Conservation (phyloP, 2,888 invertebrate species). For the Phengaris alcon region DNA sequence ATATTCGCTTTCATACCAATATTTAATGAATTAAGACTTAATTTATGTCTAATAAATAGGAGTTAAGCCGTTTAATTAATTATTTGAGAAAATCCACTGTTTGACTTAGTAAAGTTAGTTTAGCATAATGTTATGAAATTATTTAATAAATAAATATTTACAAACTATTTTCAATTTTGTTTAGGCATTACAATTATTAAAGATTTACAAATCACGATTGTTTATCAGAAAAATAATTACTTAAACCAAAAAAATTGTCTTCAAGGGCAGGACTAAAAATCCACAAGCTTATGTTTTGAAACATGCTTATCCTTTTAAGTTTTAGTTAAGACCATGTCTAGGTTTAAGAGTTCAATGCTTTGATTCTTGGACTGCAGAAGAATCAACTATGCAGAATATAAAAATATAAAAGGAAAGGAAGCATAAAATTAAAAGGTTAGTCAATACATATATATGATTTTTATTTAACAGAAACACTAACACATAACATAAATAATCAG, state of each 20-base stretch:
- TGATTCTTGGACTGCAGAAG: too few species aligned
- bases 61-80: not conserved
- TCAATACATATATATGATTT: not conserved
- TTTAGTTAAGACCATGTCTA: too few species aligned
- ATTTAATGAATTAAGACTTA: not conserved
- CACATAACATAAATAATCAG: not conserved
- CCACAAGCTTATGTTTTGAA: too few species aligned
- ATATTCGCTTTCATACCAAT: not conserved
- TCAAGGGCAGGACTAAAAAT: too few species aligned
- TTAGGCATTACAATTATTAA: not conserved
- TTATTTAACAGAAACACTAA: not conserved
- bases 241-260: too few species aligned
- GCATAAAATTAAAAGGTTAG: too few species aligned
- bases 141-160: not conserved
- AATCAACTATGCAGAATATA: too few species aligned
- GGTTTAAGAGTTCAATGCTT: too few species aligned
- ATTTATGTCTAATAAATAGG: not conserved
- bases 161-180: not conserved
- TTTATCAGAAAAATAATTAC: too few species aligned
- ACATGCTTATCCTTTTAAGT: too few species aligned
- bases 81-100: not conserved
- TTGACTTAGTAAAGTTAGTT: not conserved
- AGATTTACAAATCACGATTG: too few species aligned
- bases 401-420: too few species aligned
- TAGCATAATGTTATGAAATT: not conserved